phyloP scores from a whole-genome alignment of 1,140 invertebrate species.

The Brachionus angularis region DNA sequence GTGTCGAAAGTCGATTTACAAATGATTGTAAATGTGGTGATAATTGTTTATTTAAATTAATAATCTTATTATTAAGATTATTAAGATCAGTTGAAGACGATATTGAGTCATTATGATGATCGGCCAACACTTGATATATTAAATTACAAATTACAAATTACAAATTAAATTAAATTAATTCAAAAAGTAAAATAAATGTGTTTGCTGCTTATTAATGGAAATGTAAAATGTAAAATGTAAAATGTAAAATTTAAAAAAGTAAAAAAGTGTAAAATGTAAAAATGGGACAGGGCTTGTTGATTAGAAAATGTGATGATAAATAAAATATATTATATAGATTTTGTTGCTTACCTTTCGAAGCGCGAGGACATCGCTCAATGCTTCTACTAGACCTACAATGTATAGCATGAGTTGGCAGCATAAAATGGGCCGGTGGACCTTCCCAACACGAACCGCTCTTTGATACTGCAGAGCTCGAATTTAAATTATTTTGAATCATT shows the following conservation, averaged over 20 bases:
- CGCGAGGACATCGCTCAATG: slow-evolving; percentile 41
- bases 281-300: too few relatives aligned
- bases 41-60: neutral
- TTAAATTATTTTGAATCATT: too few relatives aligned
- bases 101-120: neutral
- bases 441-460: slow-evolving; percentile 31
- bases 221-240: too few relatives aligned
- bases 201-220: too few relatives aligned
- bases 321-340: too few relatives aligned
- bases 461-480: too few relatives aligned
- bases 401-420: slow-evolving; percentile 43
- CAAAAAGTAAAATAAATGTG: too few relatives aligned
- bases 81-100: too few relatives aligned
- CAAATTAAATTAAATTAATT: neutral
- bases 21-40: slow-evolving; percentile 25
- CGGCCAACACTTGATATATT: neutral
- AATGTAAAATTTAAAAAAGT: too few relatives aligned
- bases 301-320: too few relatives aligned
- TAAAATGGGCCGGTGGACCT: slow-evolving; percentile 43
- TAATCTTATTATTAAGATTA: too few relatives aligned
- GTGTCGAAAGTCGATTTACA: slow-evolving; percentile 18
- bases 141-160: neutral
- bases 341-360: slow-evolving; percentile 40
- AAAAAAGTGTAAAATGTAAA: too few relatives aligned
- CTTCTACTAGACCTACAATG: slow-evolving; percentile 43